phyloP scores from a whole-genome alignment of 2,113 vertebrate species.

The Mugil cephalus region DNA sequence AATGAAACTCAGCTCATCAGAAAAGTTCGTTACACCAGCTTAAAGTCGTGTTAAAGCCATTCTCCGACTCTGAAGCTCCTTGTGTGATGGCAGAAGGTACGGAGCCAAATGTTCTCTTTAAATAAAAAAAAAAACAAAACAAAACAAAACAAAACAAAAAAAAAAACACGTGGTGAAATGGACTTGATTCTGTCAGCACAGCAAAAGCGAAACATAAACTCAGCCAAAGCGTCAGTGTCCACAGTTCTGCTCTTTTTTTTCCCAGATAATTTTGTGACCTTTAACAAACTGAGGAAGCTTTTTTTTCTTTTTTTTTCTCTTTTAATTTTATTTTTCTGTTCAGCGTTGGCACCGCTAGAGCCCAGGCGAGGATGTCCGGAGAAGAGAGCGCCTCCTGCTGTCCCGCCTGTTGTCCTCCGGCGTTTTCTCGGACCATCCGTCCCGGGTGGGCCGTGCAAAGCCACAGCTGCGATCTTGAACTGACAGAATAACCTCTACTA shows the following conservation, averaged over 20 bases:
- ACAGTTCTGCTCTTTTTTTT: constrained; percentile 51
- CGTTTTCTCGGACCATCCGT: constrained; percentile 35
- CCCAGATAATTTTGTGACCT: constrained; percentile 27
- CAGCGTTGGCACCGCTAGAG: constrained; percentile 58
- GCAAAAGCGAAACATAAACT: constrained; percentile 67
- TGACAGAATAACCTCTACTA: constrained; percentile 70
- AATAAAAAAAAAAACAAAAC: constrained; percentile 33
- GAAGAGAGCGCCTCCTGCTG: constrained; percentile 66
- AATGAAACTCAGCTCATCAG: constrained; percentile 70
- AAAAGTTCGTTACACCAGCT: constrained; percentile 70
- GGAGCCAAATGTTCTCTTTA: constrained; percentile 63
- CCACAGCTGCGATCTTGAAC: constrained; percentile 60
- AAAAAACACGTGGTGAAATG: constrained; percentile 56
- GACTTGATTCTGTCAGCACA: constrained; percentile 65
- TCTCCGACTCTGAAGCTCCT: constrained; percentile 58
- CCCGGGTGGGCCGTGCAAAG: constrained; percentile 35
- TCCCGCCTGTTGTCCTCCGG: constrained; percentile 57
- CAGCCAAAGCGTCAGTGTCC: constrained; percentile 58
- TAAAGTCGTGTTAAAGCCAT: constrained; percentile 62
- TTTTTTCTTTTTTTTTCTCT: constrained; percentile 11
- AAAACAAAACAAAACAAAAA: constrained; percentile 33
- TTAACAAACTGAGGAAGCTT: constrained; percentile 44
- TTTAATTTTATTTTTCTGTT: constrained; percentile 5
- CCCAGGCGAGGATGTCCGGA: constrained; percentile 52
- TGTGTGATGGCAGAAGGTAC: constrained; percentile 62